These are phyloP conservation scores for Grammomys dolichurus DNA, from an alignment of 2,113 vertebrate genomes.

Conservation along the genomic window DNA sequence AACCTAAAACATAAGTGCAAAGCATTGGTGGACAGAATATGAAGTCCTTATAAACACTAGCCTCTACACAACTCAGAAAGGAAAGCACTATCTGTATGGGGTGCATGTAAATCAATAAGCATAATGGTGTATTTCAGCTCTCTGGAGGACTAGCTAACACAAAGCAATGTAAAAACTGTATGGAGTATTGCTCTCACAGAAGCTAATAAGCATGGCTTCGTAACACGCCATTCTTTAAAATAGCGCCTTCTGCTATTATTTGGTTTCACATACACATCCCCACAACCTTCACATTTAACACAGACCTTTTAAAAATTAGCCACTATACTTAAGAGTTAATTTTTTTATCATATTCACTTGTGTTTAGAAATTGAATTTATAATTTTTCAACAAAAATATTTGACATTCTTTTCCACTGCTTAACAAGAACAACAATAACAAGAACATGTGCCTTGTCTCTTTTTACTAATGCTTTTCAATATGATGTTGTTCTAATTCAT, in stretches of 20 bases:
- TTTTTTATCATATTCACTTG: slow-evolving; percentile 67
- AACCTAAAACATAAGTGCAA: slow-evolving; percentile 59
- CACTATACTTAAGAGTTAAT: slow-evolving; percentile 32
- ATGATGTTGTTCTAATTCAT: slow-evolving; percentile 87
- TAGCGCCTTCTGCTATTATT: slow-evolving; percentile 52
- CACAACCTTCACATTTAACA: slow-evolving; percentile 21
- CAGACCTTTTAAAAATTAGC: slow-evolving; percentile 33
- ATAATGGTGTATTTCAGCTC: slow-evolving; percentile 67
- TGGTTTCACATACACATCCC: slow-evolving; percentile 27
- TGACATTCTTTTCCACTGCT: slow-evolving; percentile 65
- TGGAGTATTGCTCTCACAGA: slow-evolving; percentile 65
- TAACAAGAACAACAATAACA: slow-evolving; percentile 79
- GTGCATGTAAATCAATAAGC: slow-evolving; percentile 72
- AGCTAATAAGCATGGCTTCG: slow-evolving; percentile 64
- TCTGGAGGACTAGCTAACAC: slow-evolving; percentile 64
- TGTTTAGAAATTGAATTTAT: slow-evolving; percentile 64
- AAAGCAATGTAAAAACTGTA: slow-evolving; percentile 72
- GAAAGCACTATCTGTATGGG: slow-evolving; percentile 69
- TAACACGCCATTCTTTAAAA: slow-evolving; percentile 49
- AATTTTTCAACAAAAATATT: slow-evolving; percentile 68
- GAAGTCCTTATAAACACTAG: slow-evolving; percentile 60
- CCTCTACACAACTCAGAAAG: slow-evolving; percentile 50
- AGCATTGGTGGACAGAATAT: slow-evolving; percentile 59
- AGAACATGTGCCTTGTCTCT: slow-evolving; percentile 78
- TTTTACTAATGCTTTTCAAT: slow-evolving; percentile 80